Conservation (phyloP, 1,140 invertebrate species). For the Platyscapa corneri region DNA sequence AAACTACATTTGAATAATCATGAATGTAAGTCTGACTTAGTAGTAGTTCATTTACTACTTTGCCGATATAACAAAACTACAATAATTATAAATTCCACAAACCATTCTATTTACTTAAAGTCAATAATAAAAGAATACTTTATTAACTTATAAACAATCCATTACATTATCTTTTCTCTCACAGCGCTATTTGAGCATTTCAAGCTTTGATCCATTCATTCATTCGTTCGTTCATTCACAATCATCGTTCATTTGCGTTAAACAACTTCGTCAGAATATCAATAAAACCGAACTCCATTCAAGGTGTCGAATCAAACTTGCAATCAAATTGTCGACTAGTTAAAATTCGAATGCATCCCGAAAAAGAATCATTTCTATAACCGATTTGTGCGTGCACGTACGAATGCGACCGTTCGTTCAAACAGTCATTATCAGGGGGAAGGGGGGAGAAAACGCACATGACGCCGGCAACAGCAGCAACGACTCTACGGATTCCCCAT, state of each 20-base stretch:
- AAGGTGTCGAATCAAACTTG: background rate
- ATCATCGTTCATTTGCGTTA: slow-evolving; percentile 9
- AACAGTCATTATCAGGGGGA: background rate
- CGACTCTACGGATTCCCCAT: slow-evolving; percentile 27
- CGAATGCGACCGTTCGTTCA: background rate
- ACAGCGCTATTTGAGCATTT: background rate
- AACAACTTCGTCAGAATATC: slow-evolving; percentile 19
- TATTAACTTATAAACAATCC: background rate
- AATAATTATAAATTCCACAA: background rate
- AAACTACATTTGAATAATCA: background rate
- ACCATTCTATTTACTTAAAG: background rate
- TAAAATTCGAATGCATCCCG: background rate
- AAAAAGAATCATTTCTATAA: background rate
- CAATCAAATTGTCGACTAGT: background rate
- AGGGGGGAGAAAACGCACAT: background rate
- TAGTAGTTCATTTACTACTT: background rate
- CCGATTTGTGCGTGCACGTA: background rate
- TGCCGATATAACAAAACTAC: background rate
- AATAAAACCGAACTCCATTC: slow-evolving; percentile 9
- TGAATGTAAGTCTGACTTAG: background rate
- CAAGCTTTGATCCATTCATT: background rate
- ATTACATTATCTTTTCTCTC: background rate
- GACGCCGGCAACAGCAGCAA: slow-evolving; percentile 5
- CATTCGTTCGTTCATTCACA: slow-evolving; percentile 5
- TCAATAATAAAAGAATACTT: background rate